These are phyloP conservation scores for Actinia tenebrosa DNA, from an alignment of 64 coral and sea anemone genomes.

Conservation along the genomic window DNA sequence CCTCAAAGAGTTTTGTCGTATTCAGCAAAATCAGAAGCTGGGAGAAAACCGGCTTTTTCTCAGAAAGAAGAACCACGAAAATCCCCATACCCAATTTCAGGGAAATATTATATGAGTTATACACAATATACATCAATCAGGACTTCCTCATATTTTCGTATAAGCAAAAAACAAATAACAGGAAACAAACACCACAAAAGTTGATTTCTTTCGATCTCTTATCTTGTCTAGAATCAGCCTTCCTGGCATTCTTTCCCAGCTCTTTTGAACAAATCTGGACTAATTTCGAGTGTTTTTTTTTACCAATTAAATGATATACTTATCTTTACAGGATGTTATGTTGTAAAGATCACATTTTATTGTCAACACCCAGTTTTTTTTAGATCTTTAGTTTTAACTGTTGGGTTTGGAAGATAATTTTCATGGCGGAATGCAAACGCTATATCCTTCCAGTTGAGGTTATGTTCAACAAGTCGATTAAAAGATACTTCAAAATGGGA, in stretches of 20 bases:
- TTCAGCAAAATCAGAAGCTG: background rate
- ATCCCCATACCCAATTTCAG: background rate
- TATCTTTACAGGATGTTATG: no score
- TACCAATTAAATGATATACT: no score
- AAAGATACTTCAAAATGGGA: background rate
- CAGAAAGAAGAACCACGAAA: background rate
- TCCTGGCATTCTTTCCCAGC: background rate
- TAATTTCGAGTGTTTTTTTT: no score
- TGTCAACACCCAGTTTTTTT: background rate
- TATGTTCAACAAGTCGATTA: no score
- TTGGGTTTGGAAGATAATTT: background rate
- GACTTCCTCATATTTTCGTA: background rate
- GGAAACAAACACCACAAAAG: background rate
- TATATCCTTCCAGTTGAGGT: no score
- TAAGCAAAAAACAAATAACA: background rate
- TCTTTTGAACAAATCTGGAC: background rate
- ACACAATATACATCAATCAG: background rate
- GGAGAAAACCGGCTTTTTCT: background rate
- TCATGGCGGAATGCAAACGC: no score
- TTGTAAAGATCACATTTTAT: no score
- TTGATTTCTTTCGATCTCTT: background rate
- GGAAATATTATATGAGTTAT: background rate
- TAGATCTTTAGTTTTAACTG: background rate
- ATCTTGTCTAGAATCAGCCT: no score
- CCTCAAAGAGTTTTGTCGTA: background rate